Base-by-base conservation (phyloP, 2,888 invertebrate genomes). In the Hirtodrosophila trivittata region DNA sequence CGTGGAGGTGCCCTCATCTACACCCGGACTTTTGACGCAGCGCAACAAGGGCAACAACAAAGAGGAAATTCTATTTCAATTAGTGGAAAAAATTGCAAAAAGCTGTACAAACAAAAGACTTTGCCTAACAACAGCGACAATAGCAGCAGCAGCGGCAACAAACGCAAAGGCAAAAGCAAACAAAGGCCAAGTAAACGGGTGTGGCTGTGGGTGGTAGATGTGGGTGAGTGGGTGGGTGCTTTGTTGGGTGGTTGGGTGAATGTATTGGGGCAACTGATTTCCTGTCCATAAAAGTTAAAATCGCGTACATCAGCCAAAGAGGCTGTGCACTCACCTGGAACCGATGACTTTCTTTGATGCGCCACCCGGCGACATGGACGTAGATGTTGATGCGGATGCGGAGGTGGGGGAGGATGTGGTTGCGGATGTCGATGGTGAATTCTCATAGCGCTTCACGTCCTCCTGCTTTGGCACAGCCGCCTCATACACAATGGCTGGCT, bases 281-380 rank as follows among this genome's bases (percentile, higher is more conserved):
- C 38, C 43, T 49, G 42, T 18, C 28, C 16, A 47, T 46, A 30
- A 41, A 50, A 65, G 56, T 55, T 56, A 35, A 68, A 63, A 56
- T 54, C 78, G 63, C 67, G 57, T 45, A 62, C 54, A 18, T 58
- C 63, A 56, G 41, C 49, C 43, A 51, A 60, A 39, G 67, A 50
- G 66, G 28, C 58, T 59, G 81, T 65, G 75, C 70, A 81, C 87
- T 91, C 90, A 93, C 93, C 93, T 93, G 67, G 93, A 93, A 77
- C 93, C 93, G 70, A 93, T 91, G 69, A 93, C 92, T 91, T 92
- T 93, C 87, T 93, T 91, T 43, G 93, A 92, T 59, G 90, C 88
- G 66, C 92, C 92, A 7, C 89, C 90, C 86, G 70, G 26, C 25
- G 60, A 13, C n/a, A 38, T 13, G 3, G 14, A 4, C 6, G 37